Percentiles rank a stretch among this genome's conserved stretches.
These are phyloP conservation scores for Cylindroiulus punctatus DNA, from an alignment of 2,888 invertebrate species.

Conservation along the genomic window DNA sequence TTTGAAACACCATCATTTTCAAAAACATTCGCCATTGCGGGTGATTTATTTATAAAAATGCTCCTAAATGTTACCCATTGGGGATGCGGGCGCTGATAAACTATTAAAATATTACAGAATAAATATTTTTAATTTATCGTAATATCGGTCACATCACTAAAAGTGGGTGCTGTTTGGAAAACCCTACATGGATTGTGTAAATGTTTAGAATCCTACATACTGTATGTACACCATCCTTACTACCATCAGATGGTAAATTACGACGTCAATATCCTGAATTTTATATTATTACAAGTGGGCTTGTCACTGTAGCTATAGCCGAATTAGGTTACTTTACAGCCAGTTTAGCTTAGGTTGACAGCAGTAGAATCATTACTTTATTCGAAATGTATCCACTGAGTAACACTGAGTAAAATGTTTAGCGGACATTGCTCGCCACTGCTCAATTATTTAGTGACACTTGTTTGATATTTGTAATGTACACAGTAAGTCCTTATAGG, in stretches of 20 bases:
- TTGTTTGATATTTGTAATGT: not conserved
- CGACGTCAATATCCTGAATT: not conserved
- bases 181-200: too few relatives aligned
- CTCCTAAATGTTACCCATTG: too few relatives aligned
- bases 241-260: not conserved
- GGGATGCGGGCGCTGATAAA: too few relatives aligned
- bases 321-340: constrained; percentile 16
- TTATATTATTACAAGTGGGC: not conserved
- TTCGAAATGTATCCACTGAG: not conserved
- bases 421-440: not conserved
- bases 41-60: too few relatives aligned
- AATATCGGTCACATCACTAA: too few relatives aligned
- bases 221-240: not conserved
- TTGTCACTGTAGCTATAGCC: not conserved
- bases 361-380: not conserved
- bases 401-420: not conserved
- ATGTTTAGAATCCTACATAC: not conserved
- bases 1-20: too few relatives aligned
- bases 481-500: not conserved
- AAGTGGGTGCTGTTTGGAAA: too few relatives aligned
- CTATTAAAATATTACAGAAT: too few relatives aligned
- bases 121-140: too few relatives aligned
- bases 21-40: too few relatives aligned
- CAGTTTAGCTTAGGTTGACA: not conserved
- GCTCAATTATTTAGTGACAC: not conserved